Percentiles rank a stretch among this genome's conserved stretches.
phyloP scores from a whole-genome alignment of 2,888 invertebrate genomes.

The Dasypolia templi region DNA sequence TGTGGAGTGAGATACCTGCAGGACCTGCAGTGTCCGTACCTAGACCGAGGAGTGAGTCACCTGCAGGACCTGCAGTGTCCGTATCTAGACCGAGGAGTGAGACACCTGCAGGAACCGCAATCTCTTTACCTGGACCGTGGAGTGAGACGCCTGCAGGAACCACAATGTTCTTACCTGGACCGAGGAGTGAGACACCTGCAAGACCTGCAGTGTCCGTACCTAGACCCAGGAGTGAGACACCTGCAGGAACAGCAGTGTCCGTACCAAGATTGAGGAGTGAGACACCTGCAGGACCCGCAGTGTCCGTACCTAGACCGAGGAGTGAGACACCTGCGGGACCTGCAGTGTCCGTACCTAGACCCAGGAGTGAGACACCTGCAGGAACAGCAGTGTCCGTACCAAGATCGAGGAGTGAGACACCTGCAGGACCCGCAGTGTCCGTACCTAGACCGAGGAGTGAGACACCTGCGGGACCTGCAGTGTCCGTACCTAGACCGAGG shows the following conservation, averaged over 20 bases:
- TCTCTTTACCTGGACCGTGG: background rate
- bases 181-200: slow-evolving; percentile 17
- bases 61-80: slow-evolving; percentile 1
- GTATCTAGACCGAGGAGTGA: background rate
- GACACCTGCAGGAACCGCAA: background rate
- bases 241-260: slow-evolving; percentile 1
- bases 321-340: slow-evolving; percentile 1
- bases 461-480: background rate
- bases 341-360: background rate
- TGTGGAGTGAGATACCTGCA: background rate
- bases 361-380: background rate
- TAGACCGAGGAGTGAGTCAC: background rate
- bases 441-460: background rate
- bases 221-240: background rate
- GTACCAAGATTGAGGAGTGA: background rate
- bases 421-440: slow-evolving; percentile 1
- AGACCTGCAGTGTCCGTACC: too few relatives aligned
- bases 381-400: background rate
- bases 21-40: background rate
- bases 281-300: background rate
- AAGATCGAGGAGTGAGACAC: background rate
- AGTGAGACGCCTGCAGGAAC: background rate
- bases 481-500: background rate
- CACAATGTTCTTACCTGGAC: slow-evolving; percentile 19
- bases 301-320: background rate